Base-by-base conservation (phyloP, 2,113 vertebrate species). In the Leuciscus idus region DNA sequence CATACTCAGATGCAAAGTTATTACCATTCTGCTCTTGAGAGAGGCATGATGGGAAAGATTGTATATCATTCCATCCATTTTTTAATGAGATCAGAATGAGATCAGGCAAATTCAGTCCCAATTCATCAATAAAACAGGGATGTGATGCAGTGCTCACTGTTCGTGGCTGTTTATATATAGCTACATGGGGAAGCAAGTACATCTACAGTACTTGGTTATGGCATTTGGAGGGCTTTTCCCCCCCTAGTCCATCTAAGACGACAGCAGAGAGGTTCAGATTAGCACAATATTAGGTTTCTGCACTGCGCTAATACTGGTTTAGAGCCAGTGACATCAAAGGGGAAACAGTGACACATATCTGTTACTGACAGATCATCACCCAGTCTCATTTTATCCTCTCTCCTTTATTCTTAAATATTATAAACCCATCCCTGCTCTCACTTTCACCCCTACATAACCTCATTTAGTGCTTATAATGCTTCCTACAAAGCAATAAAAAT, bases 11-110 rank as follows among this genome's bases (percentile, higher is more conserved):
- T 73, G 28, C 43, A 15, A 52, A 64, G 82, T 80, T 89, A 55
- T 79, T 30, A 59, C 61, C 70, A 59, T 59, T 52, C 39, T 55
- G 84, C 48, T 87, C 89, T 91, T 88, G 43, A 50, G 83, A 57
- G 36, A 39, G 52, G 72, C 28, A 36, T 80, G 39, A 85, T 70
- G 55, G 62, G 64, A 85, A 85, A 13, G 50, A 55, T n/a, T 30
- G 28, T 33, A 74, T 55, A 50, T 72, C 23, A 39, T 52, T 61
- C 36, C 26, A 43, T 80, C 48, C 15, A 68, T 59, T 43, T 55
- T 82, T 82, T 52, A 8, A 82, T 21, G 61, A 66, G 26, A 81
- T 48, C 39, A 81, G 79, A 81, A 81, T 59, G n/a, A 86, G 77
- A 86, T 81, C 66, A 80, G 77, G 36, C 66, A 12, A 80, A 68